phyloP scores from a whole-genome alignment of 2,888 invertebrate genomes.

The Nycteola revayana region DNA sequence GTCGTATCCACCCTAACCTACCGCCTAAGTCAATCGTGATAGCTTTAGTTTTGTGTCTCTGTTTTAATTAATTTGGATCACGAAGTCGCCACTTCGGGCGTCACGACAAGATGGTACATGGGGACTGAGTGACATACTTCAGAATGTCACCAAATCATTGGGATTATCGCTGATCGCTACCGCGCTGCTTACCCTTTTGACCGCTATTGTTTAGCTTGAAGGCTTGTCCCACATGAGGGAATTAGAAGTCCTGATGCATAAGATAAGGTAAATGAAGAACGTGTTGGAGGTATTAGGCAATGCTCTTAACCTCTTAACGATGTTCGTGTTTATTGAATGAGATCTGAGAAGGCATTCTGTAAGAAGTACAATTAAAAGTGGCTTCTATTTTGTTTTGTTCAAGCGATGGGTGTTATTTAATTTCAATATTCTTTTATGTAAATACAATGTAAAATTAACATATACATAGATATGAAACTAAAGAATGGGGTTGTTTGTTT shows the following conservation, averaged over 20 bases:
- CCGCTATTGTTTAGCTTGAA: slow-evolving; percentile 43
- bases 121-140: slow-evolving; percentile 76
- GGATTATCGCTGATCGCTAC: slow-evolving; percentile 64
- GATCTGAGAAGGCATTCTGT: background rate
- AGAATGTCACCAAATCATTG: slow-evolving; percentile 75
- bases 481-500: no score
- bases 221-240: slow-evolving; percentile 41
- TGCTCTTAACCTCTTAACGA: slow-evolving; percentile 20
- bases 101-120: slow-evolving; percentile 71
- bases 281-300: slow-evolving; percentile 34
- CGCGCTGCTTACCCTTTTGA: slow-evolving; percentile 36
- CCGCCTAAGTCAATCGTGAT: slow-evolving; percentile 68
- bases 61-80: slow-evolving; percentile 82
- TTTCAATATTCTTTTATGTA: no score
- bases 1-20: slow-evolving; percentile 58
- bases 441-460: no score
- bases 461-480: no score
- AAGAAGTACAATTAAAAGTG: no score
- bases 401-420: no score
- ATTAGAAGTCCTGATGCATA: slow-evolving; percentile 34
- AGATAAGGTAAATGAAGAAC: slow-evolving; percentile 33
- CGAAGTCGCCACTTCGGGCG: slow-evolving; percentile 78
- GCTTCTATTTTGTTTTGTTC: no score
- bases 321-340: background rate
- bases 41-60: slow-evolving; percentile 75